Conservation (phyloP, 2,888 invertebrate genomes). For the Parnassius orleans region DNA sequence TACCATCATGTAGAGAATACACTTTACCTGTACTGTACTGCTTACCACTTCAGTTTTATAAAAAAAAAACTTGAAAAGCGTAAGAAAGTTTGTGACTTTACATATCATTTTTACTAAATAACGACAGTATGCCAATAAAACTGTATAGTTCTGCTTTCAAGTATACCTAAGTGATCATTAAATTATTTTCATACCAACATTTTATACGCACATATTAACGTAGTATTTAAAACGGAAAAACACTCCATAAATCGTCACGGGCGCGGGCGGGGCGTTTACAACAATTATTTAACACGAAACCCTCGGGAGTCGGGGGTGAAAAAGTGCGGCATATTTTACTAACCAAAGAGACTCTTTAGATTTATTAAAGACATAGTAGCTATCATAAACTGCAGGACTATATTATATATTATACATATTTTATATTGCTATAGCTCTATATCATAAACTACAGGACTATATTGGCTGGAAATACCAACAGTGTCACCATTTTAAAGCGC, state of each 20-base stretch:
- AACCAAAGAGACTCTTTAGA: conserved; percentile 19
- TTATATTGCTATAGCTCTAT: too few relatives aligned
- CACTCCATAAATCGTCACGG: not conserved
- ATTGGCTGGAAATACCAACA: not conserved
- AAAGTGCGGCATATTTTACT: conserved; percentile 11
- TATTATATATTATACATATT: not conserved
- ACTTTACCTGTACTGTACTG: too few relatives aligned
- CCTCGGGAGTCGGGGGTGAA: conserved; percentile 2
- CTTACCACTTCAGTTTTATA: too few relatives aligned
- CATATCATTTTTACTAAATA: too few relatives aligned
- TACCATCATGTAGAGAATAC: too few relatives aligned
- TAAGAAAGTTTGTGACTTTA: too few relatives aligned
- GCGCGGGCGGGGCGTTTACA: not conserved
- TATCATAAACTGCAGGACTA: conserved; percentile 13
- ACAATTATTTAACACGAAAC: conserved; percentile 6
- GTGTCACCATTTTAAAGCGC: not conserved
- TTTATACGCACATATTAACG: too few relatives aligned
- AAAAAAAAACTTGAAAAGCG: too few relatives aligned
- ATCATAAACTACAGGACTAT: conserved; percentile 14
- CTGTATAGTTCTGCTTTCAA: too few relatives aligned
- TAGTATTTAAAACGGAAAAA: not conserved
- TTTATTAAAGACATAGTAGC: conserved; percentile 15
- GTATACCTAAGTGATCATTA: too few relatives aligned
- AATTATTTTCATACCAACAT: too few relatives aligned
- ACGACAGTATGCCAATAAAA: too few relatives aligned